phyloP scores from a whole-genome alignment of 2,113 vertebrate genomes.

The Malurus elegans region DNA sequence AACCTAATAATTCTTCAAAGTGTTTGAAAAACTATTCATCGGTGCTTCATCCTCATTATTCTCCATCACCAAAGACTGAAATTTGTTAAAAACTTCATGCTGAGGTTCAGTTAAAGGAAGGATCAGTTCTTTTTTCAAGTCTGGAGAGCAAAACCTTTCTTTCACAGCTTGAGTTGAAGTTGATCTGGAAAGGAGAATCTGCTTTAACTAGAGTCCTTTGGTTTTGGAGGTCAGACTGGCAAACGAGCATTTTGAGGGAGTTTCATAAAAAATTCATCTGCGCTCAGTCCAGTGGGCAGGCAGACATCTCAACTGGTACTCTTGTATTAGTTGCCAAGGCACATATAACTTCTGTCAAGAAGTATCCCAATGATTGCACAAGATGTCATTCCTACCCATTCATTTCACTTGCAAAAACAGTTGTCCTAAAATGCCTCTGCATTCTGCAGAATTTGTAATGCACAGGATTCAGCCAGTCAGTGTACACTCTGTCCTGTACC shows the following conservation, averaged over 20 bases:
- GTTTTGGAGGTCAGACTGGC: background rate
- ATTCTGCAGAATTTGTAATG: background rate
- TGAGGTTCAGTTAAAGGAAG: background rate
- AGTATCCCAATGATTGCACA: background rate
- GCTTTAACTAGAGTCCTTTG: background rate
- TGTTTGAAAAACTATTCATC: background rate
- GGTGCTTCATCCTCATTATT: background rate
- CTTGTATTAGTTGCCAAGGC: background rate
- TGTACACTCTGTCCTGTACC: background rate
- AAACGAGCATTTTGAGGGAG: background rate
- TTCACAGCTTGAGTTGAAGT: background rate
- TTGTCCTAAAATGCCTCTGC: background rate
- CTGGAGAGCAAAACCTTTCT: background rate
- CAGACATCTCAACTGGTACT: background rate
- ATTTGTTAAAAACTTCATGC: background rate
- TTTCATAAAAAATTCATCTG: background rate
- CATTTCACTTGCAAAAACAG: constrained; percentile 22
- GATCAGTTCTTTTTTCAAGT: background rate
- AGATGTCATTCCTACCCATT: background rate
- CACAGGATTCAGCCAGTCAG: background rate
- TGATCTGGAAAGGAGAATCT: background rate
- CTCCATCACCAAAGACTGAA: background rate
- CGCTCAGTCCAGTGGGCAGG: background rate
- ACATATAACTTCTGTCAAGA: background rate
- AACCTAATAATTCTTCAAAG: background rate